phyloP scores from a whole-genome alignment of 2,113 vertebrate species.

The Strix uralensis region DNA sequence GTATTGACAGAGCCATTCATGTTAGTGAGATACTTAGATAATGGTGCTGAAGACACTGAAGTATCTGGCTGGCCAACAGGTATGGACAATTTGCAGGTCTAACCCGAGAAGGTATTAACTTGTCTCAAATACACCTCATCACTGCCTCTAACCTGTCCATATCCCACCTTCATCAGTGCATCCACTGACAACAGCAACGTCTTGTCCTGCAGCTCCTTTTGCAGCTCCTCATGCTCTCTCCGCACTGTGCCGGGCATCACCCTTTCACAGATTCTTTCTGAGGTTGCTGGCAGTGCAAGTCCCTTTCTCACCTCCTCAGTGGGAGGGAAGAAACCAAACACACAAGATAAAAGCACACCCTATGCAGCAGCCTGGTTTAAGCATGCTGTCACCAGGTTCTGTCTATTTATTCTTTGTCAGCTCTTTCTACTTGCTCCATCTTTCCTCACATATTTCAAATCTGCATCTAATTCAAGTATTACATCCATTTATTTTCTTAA shows the following conservation, averaged over 20 bases:
- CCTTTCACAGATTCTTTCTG: not conserved
- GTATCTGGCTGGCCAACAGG: not conserved
- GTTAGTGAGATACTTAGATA: not conserved
- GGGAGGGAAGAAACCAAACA: not conserved
- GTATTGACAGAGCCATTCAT: not conserved
- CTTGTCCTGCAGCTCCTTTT: not conserved
- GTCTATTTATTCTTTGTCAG: not conserved
- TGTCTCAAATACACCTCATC: not conserved
- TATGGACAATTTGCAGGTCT: not conserved
- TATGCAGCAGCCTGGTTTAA: not conserved
- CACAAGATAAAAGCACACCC: not conserved
- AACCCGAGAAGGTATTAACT: not conserved
- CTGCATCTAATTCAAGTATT: slow-evolving; percentile 29
- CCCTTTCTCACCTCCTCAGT: not conserved
- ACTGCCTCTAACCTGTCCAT: not conserved
- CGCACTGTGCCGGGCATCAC: not conserved
- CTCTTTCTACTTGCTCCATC: not conserved
- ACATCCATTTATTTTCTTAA: slow-evolving; percentile 44
- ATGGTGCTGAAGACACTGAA: not conserved
- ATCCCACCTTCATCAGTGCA: not conserved
- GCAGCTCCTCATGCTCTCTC: not conserved
- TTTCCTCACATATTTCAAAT: slow-evolving; percentile 21
- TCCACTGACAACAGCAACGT: not conserved
- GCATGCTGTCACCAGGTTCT: not conserved
- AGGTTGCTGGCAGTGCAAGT: not conserved